Percentiles rank a stretch among this genome's conserved stretches.
Evolutionary conservation across 2,797 vertebrate genomes (phyloP).

Genomic region (Podargus strigoides): DNA sequence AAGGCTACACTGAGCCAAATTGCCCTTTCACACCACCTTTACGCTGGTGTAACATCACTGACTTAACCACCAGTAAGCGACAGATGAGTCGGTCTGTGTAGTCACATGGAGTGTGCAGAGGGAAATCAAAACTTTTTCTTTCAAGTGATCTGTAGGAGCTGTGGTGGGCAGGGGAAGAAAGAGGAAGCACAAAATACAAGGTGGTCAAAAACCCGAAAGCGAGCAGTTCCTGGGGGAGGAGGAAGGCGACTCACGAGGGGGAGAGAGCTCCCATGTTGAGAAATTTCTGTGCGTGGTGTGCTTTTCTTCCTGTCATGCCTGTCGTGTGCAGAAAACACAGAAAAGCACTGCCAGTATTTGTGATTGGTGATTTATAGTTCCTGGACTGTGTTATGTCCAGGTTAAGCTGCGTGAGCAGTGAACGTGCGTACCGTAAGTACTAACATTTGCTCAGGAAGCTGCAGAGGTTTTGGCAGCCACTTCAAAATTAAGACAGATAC

Average conservation of each 20-base stretch:
- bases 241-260: rapidly evolving
- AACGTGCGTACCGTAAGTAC: neutral
- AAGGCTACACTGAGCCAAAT: conserved; percentile 23
- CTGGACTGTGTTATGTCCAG: neutral
- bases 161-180: neutral
- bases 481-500: neutral
- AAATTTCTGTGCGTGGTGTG: neutral
- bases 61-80: neutral
- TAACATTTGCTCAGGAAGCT: neutral
- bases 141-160: neutral
- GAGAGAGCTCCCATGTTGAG: neutral
- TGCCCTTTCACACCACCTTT: conserved; percentile 62
- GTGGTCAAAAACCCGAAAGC: neutral
- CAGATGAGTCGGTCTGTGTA: neutral
- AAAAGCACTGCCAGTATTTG: neutral
- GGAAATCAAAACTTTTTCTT: neutral
- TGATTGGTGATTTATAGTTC: neutral
- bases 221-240: neutral
- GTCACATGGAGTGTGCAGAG: neutral
- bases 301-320: neutral
- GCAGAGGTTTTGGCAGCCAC: neutral
- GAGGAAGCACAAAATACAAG: neutral
- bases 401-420: neutral
- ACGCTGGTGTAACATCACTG: neutral
- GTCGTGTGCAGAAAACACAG: neutral